Conservation (phyloP, 2,888 invertebrate species). For the Helleia helle region DNA sequence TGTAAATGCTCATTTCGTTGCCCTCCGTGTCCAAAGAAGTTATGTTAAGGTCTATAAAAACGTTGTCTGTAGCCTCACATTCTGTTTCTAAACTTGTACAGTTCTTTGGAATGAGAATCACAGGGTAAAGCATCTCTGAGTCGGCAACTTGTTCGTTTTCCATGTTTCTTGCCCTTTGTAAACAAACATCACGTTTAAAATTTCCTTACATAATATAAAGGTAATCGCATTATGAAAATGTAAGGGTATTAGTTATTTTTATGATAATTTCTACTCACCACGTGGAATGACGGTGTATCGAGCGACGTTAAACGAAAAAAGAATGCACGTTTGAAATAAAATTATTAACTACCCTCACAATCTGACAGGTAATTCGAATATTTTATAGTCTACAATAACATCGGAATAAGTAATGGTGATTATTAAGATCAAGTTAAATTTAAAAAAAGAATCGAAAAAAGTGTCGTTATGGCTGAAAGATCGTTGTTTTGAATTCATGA, state of each 20-base stretch:
- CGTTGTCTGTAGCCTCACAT: slow-evolving; percentile 40
- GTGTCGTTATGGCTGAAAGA: no score
- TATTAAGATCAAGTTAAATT: no score
- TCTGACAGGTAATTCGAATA: background rate
- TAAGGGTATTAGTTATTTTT: slow-evolving; percentile 18
- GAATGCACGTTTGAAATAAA: background rate
- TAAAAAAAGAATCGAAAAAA: no score
- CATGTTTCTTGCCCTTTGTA: slow-evolving; percentile 16
- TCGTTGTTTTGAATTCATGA: no score
- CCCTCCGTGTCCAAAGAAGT: slow-evolving; percentile 45
- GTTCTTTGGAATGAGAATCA: slow-evolving; percentile 47
- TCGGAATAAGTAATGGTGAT: no score
- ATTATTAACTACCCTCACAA: slow-evolving; percentile 16
- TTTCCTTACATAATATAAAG: slow-evolving; percentile 38
- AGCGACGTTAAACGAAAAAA: slow-evolving; percentile 12
- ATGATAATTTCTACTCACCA: slow-evolving; percentile 37
- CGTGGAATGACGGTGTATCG: slow-evolving; percentile 37
- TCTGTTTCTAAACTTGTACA: slow-evolving; percentile 44
- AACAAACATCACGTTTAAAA: slow-evolving; percentile 13
- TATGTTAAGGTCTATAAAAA: slow-evolving; percentile 47
- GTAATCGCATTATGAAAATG: slow-evolving; percentile 28
- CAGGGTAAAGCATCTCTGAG: slow-evolving; percentile 36
- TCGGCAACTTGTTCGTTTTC: slow-evolving; percentile 29
- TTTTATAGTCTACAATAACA: background rate
- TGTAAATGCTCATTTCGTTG: slow-evolving; percentile 40